Conservation (phyloP, 1,140 invertebrate species). For the Maconellicoccus hirsutus region DNA sequence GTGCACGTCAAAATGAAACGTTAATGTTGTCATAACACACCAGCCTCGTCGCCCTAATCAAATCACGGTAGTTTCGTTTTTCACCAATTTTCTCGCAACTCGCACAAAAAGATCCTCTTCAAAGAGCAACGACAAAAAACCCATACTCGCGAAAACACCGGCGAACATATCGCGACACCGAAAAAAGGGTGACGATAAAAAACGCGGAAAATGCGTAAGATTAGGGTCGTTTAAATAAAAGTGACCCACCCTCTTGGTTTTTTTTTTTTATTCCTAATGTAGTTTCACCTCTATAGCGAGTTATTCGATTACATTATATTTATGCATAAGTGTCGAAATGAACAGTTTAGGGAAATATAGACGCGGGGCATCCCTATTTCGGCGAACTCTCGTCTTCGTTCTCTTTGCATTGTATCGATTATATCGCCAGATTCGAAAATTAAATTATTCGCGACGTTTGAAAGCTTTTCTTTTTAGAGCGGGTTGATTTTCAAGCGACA, state of each 20-base stretch:
- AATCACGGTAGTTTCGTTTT: constrained; percentile 4
- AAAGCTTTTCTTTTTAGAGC: too few relatives aligned
- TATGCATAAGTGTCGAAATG: constrained; percentile 4
- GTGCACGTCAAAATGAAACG: too few relatives aligned
- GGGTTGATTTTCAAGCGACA: too few relatives aligned
- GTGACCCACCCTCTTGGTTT: neutral
- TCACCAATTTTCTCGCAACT: neutral
- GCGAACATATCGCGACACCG: neutral
- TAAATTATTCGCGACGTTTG: neutral
- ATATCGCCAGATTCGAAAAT: neutral
- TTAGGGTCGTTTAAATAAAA: constrained; percentile 4
- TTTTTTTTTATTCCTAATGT: neutral
- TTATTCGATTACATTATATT: constrained; percentile 1
- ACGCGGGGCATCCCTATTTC: too few relatives aligned
- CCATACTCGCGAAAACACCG: neutral
- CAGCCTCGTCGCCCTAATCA: neutral
- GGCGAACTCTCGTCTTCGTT: too few relatives aligned
- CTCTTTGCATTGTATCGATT: neutral
- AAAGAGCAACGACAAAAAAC: too few relatives aligned
- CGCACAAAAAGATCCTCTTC: neutral
- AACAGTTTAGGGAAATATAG: neutral
- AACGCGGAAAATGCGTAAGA: neutral
- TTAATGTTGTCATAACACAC: neutral
- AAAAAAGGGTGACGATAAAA: constrained; percentile 6
- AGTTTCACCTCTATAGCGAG: neutral